These are phyloP conservation scores for Epinephelus fuscoguttatus DNA, from an alignment of 2,113 vertebrate species.

Conservation along the genomic window DNA sequence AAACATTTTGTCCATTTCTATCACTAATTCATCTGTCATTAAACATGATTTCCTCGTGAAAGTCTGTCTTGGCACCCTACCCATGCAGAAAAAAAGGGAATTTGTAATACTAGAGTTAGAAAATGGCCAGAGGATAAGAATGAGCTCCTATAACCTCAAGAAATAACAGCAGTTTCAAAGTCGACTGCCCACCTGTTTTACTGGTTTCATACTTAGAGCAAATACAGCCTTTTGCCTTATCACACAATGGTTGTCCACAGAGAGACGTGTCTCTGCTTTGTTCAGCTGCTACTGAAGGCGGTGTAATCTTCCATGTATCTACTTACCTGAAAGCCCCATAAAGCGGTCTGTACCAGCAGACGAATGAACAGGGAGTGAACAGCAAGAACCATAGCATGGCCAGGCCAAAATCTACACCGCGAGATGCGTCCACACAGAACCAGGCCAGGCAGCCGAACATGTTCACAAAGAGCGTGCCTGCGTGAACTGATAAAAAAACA, in stretches of 20 bases:
- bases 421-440: slow-evolving; percentile 91
- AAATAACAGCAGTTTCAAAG: slow-evolving; percentile 1
- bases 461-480: slow-evolving; percentile 96
- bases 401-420: slow-evolving; percentile 97
- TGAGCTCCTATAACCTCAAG: neutral
- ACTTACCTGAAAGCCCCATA: slow-evolving; percentile 98
- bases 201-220: neutral
- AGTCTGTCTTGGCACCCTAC: neutral
- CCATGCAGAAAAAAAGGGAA: neutral
- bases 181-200: neutral
- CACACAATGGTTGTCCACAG: neutral
- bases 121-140: neutral
- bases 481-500: slow-evolving; percentile 88
- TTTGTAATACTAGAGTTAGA: neutral
- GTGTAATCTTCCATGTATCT: neutral
- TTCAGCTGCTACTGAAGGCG: neutral
- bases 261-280: neutral
- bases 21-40: neutral
- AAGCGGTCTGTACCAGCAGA: slow-evolving; percentile 99
- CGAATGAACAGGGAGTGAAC: slow-evolving; percentile 97
- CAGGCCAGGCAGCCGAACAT: slow-evolving; percentile 98
- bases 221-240: neutral
- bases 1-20: neutral
- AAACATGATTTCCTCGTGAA: neutral
- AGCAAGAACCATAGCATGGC: slow-evolving; percentile 98